Conservation (phyloP, 2,888 invertebrate genomes). For the Eledone cirrhosa region DNA sequence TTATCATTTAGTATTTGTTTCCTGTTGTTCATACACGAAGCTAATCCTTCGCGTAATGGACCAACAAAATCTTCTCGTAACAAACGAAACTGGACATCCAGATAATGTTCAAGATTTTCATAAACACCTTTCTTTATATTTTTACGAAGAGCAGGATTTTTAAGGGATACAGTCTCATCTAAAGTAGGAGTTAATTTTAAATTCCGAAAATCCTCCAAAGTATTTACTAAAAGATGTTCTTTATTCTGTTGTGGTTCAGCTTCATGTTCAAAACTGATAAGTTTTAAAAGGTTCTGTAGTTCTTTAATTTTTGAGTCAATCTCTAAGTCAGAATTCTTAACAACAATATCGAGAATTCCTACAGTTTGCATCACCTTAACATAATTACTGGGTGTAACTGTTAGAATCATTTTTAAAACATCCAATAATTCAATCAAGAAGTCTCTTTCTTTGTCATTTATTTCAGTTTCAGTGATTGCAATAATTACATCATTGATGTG, state of each 20-base stretch:
- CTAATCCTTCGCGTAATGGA: constrained; percentile 75
- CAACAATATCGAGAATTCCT: neutral
- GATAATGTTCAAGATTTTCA: constrained; percentile 75
- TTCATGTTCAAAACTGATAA: neutral
- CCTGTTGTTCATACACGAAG: neutral
- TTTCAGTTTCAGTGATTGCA: neutral
- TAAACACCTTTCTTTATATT: constrained; percentile 76
- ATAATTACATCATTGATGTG: neutral
- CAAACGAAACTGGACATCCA: constrained; percentile 80
- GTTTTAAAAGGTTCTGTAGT: neutral
- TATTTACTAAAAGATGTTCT: constrained; percentile 34
- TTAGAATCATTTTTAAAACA: neutral
- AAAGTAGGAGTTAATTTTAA: constrained; percentile 62
- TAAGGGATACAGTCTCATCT: constrained; percentile 57
- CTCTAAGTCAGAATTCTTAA: neutral
- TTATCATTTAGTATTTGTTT: neutral
- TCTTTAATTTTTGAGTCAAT: neutral
- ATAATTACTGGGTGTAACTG: neutral
- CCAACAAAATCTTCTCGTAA: constrained; percentile 82
- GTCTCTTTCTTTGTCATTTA: neutral
- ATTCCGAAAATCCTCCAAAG: constrained; percentile 68
- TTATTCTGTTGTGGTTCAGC: neutral
- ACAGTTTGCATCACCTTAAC: neutral
- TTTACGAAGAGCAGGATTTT: constrained; percentile 69
- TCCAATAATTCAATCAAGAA: neutral